Base-by-base conservation (phyloP, 2,797 vertebrate species). In the Protonibea diacanthus region DNA sequence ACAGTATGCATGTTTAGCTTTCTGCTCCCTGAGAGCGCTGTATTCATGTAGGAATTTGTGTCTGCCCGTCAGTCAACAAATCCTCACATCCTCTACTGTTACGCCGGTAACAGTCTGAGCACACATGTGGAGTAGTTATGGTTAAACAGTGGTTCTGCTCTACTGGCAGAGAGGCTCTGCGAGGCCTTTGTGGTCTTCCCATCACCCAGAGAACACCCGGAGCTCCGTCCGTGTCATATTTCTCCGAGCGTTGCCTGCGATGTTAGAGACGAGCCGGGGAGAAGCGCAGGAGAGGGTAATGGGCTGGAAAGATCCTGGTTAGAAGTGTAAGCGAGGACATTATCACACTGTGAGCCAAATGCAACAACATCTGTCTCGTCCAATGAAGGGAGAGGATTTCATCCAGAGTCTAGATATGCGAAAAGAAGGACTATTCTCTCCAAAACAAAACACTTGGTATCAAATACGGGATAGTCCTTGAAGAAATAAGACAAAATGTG, bases 231-330 rank as follows among this genome's bases (percentile, higher is more conserved):
- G 40, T 44, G 56, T 29, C 63, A n/a, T 64, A 33, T 71, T 21
- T 69, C 49, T 71, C 38, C 0, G 0, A 80, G 42, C 9, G 2
- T 53, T 71, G 74, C 15, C 57, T 71, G 74, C 15, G 2, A 21
- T 66, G 74, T 76, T 61, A 49, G 64, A 38, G 60, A 83, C 17
- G 15, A 78, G 69, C 71, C 74, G 67, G 42, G 6, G 17, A 44
- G 77, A 71, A 23, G 48, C 49, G 53, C 40, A 23, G 60, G 38
- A 62, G 23, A 40, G 7, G 55, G 84, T 68, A 86, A 86, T 73
- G 80, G 72, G 29, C 65, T 38, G 72, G 80, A 84, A 81, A 80
- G 27, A 72, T 74, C 61, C 81, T 23, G 49, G 74, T 78, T 82
- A 25, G 63, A 55, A 61, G 85, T 78, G 48, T 53, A 74, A 79